Percentiles rank a stretch among this genome's conserved stretches.
phyloP scores from a whole-genome alignment of 2,888 invertebrate species.

The Caenorhabditis angaria region DNA sequence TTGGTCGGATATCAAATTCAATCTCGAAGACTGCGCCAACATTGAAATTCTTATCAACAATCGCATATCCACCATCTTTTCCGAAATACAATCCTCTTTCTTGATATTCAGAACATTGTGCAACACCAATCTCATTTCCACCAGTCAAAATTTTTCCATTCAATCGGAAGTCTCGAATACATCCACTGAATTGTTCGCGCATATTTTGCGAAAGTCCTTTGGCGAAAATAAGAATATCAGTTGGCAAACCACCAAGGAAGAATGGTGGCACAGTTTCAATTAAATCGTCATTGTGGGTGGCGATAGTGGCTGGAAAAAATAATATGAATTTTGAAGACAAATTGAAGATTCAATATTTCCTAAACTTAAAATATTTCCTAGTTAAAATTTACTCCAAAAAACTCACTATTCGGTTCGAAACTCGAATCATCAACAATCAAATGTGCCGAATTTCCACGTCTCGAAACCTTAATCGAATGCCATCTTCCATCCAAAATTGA shows the following conservation, averaged over 20 bases:
- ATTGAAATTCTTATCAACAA: conserved; percentile 59
- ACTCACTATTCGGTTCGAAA: conserved; percentile 43
- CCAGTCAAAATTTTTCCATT: conserved; percentile 66
- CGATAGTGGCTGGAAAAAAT: not conserved
- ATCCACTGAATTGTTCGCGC: conserved; percentile 72
- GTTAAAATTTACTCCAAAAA: too few relatives aligned
- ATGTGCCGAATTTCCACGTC: conserved; percentile 62
- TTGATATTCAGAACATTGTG: conserved; percentile 70
- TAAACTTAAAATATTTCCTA: too few relatives aligned
- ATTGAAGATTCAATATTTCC: too few relatives aligned
- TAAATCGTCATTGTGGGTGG: conserved; percentile 52
- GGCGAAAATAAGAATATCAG: conserved; percentile 45
- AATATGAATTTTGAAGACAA: not conserved
- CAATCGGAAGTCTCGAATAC: conserved; percentile 72
- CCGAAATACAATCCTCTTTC: conserved; percentile 74
- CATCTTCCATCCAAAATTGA: conserved; percentile 68
- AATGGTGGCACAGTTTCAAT: conserved; percentile 72
- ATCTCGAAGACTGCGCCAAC: conserved; percentile 62
- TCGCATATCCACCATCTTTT: conserved; percentile 73
- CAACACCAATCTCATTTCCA: conserved; percentile 53
- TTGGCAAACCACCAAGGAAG: conserved; percentile 73
- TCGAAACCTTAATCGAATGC: conserved; percentile 66
- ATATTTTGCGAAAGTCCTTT: conserved; percentile 56
- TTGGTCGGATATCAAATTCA: conserved; percentile 69
- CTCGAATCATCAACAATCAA: conserved; percentile 72